These are phyloP conservation scores for Penelope pileata DNA, from an alignment of 2,113 vertebrate species.

Conservation along the genomic window DNA sequence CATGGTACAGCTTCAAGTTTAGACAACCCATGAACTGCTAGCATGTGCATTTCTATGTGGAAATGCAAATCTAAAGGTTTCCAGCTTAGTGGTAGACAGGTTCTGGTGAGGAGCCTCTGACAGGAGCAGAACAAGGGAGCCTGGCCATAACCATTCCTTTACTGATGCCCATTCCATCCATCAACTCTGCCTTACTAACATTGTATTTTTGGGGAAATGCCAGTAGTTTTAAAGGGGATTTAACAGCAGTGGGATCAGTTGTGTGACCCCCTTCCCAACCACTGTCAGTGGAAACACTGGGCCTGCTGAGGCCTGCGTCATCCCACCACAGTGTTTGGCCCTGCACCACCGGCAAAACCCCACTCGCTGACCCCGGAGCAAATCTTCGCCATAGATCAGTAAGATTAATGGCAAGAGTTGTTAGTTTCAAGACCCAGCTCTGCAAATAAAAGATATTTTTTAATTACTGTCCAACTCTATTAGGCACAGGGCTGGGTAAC, in stretches of 20 bases:
- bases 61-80: background rate
- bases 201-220: background rate
- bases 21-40: background rate
- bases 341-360: constrained; percentile 17
- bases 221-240: background rate
- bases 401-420: constrained; percentile 64
- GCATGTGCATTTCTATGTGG: background rate
- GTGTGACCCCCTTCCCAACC: background rate
- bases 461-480: constrained; percentile 73
- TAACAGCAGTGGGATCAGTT: background rate
- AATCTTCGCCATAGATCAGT: constrained; percentile 64
- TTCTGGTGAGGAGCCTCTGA: background rate
- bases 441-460: constrained; percentile 74
- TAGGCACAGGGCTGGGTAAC: constrained; percentile 51
- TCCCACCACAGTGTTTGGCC: background rate
- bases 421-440: constrained; percentile 71
- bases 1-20: accelerated
- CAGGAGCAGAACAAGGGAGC: background rate
- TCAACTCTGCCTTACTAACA: background rate
- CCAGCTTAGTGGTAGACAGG: background rate
- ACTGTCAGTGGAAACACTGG: background rate
- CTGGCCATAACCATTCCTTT: background rate
- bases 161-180: background rate
- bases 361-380: constrained; percentile 53
- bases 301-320: background rate